Evolutionary conservation across 2,888 invertebrate species (phyloP).

Genomic region (Brenthis daphne): DNA sequence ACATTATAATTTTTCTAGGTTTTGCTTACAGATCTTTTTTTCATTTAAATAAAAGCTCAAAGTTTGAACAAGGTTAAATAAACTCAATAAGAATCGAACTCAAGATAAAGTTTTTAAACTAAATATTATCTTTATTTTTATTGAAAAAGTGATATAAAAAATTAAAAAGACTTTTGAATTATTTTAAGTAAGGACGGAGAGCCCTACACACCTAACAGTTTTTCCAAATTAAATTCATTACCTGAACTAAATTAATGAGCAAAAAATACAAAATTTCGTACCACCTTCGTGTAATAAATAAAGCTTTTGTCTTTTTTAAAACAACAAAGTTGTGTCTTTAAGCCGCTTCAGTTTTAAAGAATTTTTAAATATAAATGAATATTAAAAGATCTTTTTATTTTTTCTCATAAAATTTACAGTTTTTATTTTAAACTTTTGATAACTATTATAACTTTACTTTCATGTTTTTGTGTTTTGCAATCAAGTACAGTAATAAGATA

Average conservation of each 20-base stretch:
- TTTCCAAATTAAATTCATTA: slow-evolving; percentile 5
- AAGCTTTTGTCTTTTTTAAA: slow-evolving; percentile 1
- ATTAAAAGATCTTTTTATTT: background rate
- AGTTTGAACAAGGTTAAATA: too few relatives aligned
- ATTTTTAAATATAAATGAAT: background rate
- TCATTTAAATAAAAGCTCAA: too few relatives aligned
- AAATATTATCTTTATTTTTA: too few relatives aligned
- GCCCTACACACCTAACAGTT: background rate
- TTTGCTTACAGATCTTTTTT: too few relatives aligned
- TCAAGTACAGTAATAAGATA: too few relatives aligned
- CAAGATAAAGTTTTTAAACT: too few relatives aligned
- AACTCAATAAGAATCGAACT: too few relatives aligned
- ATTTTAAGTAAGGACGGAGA: background rate
- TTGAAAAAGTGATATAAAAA: too few relatives aligned
- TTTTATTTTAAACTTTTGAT: too few relatives aligned
- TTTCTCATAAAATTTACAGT: background rate
- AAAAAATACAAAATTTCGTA: background rate
- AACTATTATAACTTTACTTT: too few relatives aligned
- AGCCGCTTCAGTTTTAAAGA: background rate
- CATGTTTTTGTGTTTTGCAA: too few relatives aligned
- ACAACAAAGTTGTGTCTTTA: background rate
- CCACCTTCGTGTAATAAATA: background rate
- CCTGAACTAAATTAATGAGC: background rate
- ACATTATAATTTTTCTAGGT: too few relatives aligned
- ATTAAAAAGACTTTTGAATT: background rate